Percentiles rank a stretch among this genome's conserved stretches.
These are phyloP conservation scores for Callipepla californica DNA, from an alignment of 2,113 vertebrate species.

Conservation along the genomic window DNA sequence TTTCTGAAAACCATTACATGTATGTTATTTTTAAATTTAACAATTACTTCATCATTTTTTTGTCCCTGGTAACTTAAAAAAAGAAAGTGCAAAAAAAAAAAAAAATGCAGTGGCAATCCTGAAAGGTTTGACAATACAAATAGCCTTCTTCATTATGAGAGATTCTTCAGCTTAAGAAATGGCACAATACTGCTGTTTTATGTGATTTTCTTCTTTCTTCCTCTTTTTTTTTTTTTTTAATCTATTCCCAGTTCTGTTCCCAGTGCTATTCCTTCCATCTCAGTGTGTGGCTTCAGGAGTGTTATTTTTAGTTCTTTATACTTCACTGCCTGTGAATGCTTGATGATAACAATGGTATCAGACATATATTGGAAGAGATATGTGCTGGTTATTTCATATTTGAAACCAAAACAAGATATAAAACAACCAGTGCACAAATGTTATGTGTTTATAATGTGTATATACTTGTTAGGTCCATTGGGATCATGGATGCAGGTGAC, in stretches of 20 bases:
- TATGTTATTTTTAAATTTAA: neutral
- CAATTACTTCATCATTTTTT: neutral
- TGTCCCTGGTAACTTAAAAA: no score
- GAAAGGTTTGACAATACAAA: neutral
- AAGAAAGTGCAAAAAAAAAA: neutral
- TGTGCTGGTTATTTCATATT: neutral
- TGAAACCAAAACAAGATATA: neutral
- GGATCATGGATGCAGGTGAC: neutral
- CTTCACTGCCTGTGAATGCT: neutral
- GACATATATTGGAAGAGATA: neutral
- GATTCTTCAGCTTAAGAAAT: neutral
- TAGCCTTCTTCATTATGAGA: neutral
- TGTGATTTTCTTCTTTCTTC: neutral
- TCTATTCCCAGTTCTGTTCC: neutral
- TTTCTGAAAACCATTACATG: neutral
- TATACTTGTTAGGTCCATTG: neutral
- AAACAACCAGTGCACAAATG: neutral
- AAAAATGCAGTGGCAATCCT: neutral
- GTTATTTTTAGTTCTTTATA: neutral
- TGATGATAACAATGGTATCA: neutral
- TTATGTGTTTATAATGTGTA: neutral
- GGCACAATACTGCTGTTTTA: neutral
- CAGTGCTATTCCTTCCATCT: neutral
- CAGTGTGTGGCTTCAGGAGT: neutral
- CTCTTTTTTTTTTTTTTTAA: neutral